A percentile compares a stretch with the other conserved stretches of the same genome.
phyloP scores from a whole-genome alignment of 2,888 invertebrate genomes.

The Yponomeuta malinellus region DNA sequence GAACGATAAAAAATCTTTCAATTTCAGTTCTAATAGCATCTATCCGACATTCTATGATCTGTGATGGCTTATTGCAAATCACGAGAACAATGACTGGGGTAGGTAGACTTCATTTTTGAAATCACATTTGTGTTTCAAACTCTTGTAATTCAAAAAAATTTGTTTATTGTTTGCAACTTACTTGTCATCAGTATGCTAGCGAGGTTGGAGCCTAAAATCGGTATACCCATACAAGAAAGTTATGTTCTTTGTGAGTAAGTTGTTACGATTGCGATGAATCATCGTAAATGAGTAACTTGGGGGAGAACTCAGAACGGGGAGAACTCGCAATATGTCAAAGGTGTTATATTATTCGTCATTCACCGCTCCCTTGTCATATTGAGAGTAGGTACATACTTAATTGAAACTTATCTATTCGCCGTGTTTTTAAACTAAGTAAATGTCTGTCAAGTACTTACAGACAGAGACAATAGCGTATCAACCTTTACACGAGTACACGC shows the following conservation, averaged over 20 bases:
- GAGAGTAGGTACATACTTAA: too few species aligned
- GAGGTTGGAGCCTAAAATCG: neutral
- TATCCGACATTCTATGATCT: neutral
- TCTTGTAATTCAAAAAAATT: neutral
- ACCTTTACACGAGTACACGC: too few species aligned
- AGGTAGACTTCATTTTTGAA: constrained; percentile 5
- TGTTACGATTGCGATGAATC: constrained; percentile 56
- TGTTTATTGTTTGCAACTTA: neutral
- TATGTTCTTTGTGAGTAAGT: constrained; percentile 44
- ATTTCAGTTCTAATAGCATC: neutral
- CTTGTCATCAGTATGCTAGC: neutral
- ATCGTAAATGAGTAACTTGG: constrained; percentile 49
- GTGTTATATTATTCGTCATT: constrained; percentile 22
- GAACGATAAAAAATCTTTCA: too few species aligned
- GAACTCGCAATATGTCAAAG: constrained; percentile 34
- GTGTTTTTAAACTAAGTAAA: too few species aligned
- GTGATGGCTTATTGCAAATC: neutral
- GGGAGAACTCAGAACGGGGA: constrained; percentile 27
- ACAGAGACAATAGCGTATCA: too few species aligned
- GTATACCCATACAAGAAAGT: constrained; percentile 26
- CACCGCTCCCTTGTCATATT: neutral
- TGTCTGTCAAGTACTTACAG: too few species aligned
- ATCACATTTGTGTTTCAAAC: neutral
- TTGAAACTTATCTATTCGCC: too few species aligned
- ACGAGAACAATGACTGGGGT: neutral